A percentile compares a stretch with the other conserved stretches of the same genome.
Conservation (phyloP, 2,113 vertebrate species). For the Calonectris borealis region DNA sequence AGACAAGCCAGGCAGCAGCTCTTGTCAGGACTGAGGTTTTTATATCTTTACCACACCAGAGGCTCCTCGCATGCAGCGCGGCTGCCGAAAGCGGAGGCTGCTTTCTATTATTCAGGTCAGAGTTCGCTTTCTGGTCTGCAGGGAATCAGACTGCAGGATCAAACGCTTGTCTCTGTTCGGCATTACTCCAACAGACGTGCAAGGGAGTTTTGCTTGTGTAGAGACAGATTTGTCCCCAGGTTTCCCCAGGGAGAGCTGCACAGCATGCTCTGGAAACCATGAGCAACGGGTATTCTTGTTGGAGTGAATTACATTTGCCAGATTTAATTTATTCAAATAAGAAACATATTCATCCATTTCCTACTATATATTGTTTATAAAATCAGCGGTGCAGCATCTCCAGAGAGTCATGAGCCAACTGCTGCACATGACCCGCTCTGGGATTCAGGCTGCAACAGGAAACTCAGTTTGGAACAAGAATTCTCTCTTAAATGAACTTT, state of each 20-base stretch:
- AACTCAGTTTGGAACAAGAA: conserved; percentile 37
- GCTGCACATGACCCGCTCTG: background rate
- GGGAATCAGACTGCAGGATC: background rate
- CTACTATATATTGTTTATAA: conserved; percentile 21
- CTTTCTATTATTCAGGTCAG: background rate
- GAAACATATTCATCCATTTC: conserved; percentile 24
- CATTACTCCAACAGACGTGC: background rate
- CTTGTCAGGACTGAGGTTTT: background rate
- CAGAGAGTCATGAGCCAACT: conserved; percentile 15
- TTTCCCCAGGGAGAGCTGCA: background rate
- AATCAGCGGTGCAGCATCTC: background rate
- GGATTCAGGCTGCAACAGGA: conserved; percentile 56
- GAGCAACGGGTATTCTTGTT: background rate
- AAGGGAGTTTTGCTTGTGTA: background rate
- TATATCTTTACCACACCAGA: background rate
- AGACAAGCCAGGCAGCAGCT: background rate
- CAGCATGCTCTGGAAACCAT: background rate
- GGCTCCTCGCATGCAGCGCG: background rate
- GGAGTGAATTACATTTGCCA: background rate
- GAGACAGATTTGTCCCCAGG: background rate
- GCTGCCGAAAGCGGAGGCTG: background rate
- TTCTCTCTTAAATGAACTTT: conserved; percentile 43
- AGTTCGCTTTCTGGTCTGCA: background rate
- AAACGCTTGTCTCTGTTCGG: background rate
- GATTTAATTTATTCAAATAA: conserved; percentile 40